A percentile compares a stretch with the other conserved stretches of the same genome.
phyloP scores from a whole-genome alignment of 1,140 invertebrate genomes.

The Apis florea region DNA sequence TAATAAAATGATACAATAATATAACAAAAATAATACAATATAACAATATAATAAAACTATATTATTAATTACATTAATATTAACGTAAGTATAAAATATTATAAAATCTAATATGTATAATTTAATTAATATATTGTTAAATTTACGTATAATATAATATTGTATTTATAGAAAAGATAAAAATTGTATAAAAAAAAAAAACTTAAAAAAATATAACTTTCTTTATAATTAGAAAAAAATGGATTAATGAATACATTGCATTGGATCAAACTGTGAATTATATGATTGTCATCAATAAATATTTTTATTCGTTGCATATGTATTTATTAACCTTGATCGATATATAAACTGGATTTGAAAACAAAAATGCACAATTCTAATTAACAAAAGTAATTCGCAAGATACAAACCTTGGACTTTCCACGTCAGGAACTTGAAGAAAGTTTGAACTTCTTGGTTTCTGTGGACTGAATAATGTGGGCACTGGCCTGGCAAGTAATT shows the following conservation, averaged over 20 bases:
- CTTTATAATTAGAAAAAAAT: too few species aligned
- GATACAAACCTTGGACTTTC: conserved; percentile 83
- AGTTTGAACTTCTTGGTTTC: conserved; percentile 94
- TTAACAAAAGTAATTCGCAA: conserved; percentile 5
- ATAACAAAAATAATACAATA: too few species aligned
- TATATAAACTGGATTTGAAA: conserved; percentile 23
- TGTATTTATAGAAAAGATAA: not conserved
- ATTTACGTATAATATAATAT: not conserved
- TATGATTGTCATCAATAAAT: not conserved
- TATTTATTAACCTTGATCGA: not conserved
- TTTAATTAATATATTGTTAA: too few species aligned
- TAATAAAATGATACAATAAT: not conserved
- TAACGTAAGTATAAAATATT: too few species aligned
- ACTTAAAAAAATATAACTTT: too few species aligned
- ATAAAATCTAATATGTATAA: too few species aligned
- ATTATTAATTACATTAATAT: too few species aligned
- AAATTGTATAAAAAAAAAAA: too few species aligned
- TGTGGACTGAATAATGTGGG: conserved; percentile 91
- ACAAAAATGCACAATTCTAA: not conserved
- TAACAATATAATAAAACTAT: too few species aligned
- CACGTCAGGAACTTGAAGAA: conserved; percentile 91
- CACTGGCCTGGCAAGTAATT: conserved; percentile 90
- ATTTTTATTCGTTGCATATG: not conserved
- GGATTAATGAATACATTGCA: too few species aligned
- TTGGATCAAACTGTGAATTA: too few species aligned